Base-by-base conservation (phyloP, 2,888 invertebrate species). In the Trissolcus brochymenae region DNA sequence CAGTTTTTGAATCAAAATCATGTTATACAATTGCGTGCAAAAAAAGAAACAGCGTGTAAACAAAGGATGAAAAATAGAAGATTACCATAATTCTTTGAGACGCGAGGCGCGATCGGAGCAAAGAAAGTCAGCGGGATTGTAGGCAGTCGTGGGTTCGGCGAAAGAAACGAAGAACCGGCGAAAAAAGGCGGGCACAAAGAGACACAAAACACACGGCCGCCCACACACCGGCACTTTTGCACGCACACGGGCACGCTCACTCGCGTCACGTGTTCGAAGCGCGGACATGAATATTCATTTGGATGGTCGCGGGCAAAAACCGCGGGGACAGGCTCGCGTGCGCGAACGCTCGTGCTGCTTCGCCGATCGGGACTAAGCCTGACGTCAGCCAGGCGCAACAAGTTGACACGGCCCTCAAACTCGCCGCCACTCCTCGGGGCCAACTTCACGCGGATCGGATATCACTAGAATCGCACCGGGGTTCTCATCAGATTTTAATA, bases 301-400 rank as follows among this genome's bases (percentile, higher is more conserved):
- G 41, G 11, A 53, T 19, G 59, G 19, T 65, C 49, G 55, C 55
- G 46, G 35, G 35, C 29, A 35, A 56, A 55, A 65, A 65, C n/a
- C 40, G 56, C 64, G 46, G 14, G 21, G 19, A 56, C 41, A 53
- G 57, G 16, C 59, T 67, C 59, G 56, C 57, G 40, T n/a, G 40
- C 16, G 59, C 41, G 29, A n/a, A 50, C 56, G 49, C 17, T 55
- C 41, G 54, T 62, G 11, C 29, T 29, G 17, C 43, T 56, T 2
- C 46, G 53, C 67, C 67, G 67, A 59, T 59, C 67, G 67, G 67
- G 43, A 67, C 67, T 59, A 59, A 67, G 54, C 60, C 60, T 68
- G 68, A 68, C 68, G 60, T 68, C 65, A 66, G 65, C 56, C 56
- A 50, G 56, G 56, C 56, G 65, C 65, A 65, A 66, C 65, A 66